These are phyloP conservation scores for Takifugu flavidus DNA, from an alignment of 2,113 vertebrate genomes.

Conservation along the genomic window DNA sequence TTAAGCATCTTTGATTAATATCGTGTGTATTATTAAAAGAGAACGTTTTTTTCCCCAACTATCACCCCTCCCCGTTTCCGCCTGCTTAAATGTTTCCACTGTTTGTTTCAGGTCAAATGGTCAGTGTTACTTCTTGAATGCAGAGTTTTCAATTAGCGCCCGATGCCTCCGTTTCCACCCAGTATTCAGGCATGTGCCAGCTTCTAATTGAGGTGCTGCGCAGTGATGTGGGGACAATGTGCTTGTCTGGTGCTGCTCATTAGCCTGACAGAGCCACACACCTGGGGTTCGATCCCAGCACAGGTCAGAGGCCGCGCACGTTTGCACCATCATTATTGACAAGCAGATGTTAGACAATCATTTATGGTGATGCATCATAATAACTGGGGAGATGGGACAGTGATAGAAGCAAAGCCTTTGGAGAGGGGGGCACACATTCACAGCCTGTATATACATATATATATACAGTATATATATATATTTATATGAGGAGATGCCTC, in stretches of 20 bases:
- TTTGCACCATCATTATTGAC: conserved; percentile 75
- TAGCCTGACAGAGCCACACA: conserved; percentile 66
- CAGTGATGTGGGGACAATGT: conserved; percentile 55
- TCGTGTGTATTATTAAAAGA: no score
- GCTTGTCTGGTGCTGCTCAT: conserved; percentile 55
- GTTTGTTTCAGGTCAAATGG: conserved; percentile 22
- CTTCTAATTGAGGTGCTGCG: conserved; percentile 64
- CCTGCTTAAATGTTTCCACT: conserved; percentile 31
- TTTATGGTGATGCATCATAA: conserved; percentile 79
- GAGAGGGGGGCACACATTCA: conserved; percentile 11
- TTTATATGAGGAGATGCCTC: conserved; percentile 26
- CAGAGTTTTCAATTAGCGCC: conserved; percentile 62
- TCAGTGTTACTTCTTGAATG: conserved; percentile 42
- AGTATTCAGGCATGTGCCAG: conserved; percentile 52
- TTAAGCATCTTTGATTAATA: no score
- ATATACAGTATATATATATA: no score
- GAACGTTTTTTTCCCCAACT: no score
- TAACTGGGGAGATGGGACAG: conserved; percentile 53
- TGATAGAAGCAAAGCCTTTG: conserved; percentile 5
- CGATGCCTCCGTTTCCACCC: conserved; percentile 54
- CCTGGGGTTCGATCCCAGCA: conserved; percentile 71
- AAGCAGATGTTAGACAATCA: conserved; percentile 79
- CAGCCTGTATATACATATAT: no score
- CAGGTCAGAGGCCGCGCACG: conserved; percentile 62
- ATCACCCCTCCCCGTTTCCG: background rate